Percentiles rank a stretch among this genome's conserved stretches.
phyloP scores from a whole-genome alignment of 2,888 invertebrate genomes.

The Strigamia maritima region DNA sequence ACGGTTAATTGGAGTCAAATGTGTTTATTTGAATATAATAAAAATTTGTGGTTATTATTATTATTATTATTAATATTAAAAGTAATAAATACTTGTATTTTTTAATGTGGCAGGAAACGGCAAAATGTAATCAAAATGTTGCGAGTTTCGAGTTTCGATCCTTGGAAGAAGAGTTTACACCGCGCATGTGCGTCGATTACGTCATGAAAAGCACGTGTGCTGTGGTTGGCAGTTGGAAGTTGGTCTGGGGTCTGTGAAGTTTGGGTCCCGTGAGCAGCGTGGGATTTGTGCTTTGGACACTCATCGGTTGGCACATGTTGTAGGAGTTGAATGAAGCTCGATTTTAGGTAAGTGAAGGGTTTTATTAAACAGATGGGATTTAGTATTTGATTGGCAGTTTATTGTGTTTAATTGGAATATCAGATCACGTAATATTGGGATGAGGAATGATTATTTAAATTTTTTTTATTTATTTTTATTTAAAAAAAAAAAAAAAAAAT shows the following conservation, averaged over 20 bases:
- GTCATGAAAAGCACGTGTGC: slow-evolving; percentile 16
- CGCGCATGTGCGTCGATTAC: not conserved
- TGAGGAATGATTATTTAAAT: too few relatives aligned
- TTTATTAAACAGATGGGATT: not conserved
- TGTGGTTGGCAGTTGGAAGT: slow-evolving; percentile 28
- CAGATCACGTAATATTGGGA: too few relatives aligned
- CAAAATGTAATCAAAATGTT: not conserved
- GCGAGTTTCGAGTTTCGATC: slow-evolving; percentile 23
- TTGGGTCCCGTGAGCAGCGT: slow-evolving; percentile 28
- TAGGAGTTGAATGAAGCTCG: not conserved
- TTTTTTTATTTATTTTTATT: too few relatives aligned
- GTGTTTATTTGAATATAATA: too few relatives aligned
- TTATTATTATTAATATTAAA: too few relatives aligned
- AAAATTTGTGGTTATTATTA: too few relatives aligned
- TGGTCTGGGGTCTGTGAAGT: slow-evolving; percentile 31
- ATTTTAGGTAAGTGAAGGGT: slow-evolving; percentile 25
- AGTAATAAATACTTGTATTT: not conserved
- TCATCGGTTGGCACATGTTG: not conserved
- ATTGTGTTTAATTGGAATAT: too few relatives aligned
- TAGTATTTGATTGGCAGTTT: too few relatives aligned
- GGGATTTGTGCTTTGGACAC: slow-evolving; percentile 18
- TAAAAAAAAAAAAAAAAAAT: too few relatives aligned
- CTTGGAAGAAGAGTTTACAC: not conserved
- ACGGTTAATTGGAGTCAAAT: too few relatives aligned
- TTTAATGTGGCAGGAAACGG: not conserved